Evolutionary conservation across 2,888 invertebrate genomes (phyloP), one percentile per base, ranked within the genome.

Genomic region (Phortica okadai): DNA sequence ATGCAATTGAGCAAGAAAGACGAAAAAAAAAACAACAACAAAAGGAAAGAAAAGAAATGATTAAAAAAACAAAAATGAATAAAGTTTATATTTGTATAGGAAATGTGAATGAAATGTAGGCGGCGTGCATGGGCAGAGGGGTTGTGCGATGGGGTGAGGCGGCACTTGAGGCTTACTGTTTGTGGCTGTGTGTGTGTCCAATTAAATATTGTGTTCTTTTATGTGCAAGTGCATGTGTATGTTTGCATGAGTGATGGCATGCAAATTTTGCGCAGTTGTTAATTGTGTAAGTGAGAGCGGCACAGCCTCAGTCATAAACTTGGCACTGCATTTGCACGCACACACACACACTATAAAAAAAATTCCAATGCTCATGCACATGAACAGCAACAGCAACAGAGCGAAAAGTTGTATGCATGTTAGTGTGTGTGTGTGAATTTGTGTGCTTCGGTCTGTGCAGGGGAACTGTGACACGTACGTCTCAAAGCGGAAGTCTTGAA

Each of bases 1-100:
- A 80, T 84, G 88, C 82, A 85, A 88, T 86, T 25, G 16, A 6
- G 25, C 88, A 85, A 79, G 83, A 85, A 85, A 84, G 88, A 86
- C 82, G 83, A 83, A 83, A 82, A 85, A 81, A 80, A 80, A 76
- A 82, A 82, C 75, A 79, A 82, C 74, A 59, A 73, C 73, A 75
- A 67, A 67, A 58, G 45, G 76, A 77, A 50, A 56, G 10, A 50
- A 54, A 54, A 54, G n/a, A 70, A 70, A 11, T 2, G 25, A 21
- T 82, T 79, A 76, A 82, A 82, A 77, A 80, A 81, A 77, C 76
- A 75, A 58, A 66, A 56, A 62, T 77, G 76, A 54, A 64, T 73
- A 66, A 56, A 72, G 50, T 70, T 7, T 59, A 7, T 3, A n/a
- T 59, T 42, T 59, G n/a, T 21, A 11, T 44, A 58, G 41, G n/a